Evolutionary conservation across 35 echinoderm and acorn worm genomes (phyloP).

Genomic region (Patiria miniata): DNA sequence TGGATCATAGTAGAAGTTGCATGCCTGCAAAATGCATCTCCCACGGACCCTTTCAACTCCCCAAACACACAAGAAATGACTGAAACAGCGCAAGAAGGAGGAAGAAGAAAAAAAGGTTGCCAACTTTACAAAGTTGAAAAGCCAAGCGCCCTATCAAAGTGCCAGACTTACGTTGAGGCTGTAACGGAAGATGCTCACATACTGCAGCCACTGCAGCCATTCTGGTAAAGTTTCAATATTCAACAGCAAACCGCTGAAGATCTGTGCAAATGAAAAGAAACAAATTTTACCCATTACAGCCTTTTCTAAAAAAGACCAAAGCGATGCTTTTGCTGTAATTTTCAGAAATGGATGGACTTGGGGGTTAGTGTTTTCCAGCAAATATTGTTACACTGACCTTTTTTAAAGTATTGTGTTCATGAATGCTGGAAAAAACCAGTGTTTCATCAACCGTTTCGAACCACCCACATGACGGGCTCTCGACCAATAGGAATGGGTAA

Average conservation of each 20-base stretch:
- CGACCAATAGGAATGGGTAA: too few relatives aligned
- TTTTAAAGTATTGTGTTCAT: too few relatives aligned
- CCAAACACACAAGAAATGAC: neutral
- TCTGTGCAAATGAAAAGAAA: constrained; percentile 34
- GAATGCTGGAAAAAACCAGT: too few relatives aligned
- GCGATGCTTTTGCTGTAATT: neutral
- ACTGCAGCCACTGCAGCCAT: constrained; percentile 84
- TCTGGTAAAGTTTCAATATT: constrained; percentile 79
- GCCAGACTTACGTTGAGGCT: constrained; percentile 93
- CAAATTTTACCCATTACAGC: too few relatives aligned
- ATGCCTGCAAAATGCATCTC: too few relatives aligned
- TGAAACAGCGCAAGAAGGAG: neutral
- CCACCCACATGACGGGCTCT: too few relatives aligned
- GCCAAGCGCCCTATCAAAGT: neutral
- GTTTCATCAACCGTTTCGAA: too few relatives aligned
- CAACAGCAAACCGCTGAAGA: constrained; percentile 87
- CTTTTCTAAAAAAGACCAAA: neutral
- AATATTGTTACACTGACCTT: too few relatives aligned
- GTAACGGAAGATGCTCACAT: constrained; percentile 91
- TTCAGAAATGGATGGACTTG: too few relatives aligned
- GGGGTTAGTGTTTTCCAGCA: too few relatives aligned
- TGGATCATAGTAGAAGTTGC: too few relatives aligned
- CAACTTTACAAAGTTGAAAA: neutral
- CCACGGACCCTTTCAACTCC: too few relatives aligned
- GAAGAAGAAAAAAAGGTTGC: neutral